Percentiles rank a stretch among this genome's conserved stretches.
Conservation (phyloP, 1,140 invertebrate species). For the Phthorimaea operculella region DNA sequence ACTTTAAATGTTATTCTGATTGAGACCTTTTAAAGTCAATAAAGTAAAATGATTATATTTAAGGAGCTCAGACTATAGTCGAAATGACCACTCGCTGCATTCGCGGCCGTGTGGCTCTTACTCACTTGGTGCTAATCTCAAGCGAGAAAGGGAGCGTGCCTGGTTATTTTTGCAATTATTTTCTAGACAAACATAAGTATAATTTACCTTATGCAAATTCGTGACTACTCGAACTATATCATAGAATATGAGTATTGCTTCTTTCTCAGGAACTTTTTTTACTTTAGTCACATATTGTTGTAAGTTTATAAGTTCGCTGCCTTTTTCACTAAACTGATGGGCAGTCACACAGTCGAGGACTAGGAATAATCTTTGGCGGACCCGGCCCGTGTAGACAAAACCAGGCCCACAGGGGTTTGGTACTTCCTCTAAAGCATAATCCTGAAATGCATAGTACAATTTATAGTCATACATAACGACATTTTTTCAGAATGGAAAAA, state of each 20-base stretch:
- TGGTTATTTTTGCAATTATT: no score
- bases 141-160: no score
- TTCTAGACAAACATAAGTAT: no score
- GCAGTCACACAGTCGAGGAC: slow-evolving; percentile 81
- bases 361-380: slow-evolving; percentile 75
- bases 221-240: slow-evolving; percentile 82
- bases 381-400: slow-evolving; percentile 72
- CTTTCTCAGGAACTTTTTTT: slow-evolving; percentile 81
- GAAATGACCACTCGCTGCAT: no score
- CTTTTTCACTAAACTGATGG: slow-evolving; percentile 79
- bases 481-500: no score
- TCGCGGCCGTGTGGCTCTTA: no score
- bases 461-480: no score
- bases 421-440: slow-evolving; percentile 76
- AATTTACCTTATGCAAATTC: slow-evolving; percentile 77
- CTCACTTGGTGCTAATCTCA: no score
- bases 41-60: no score
- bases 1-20: no score
- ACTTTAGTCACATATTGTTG: slow-evolving; percentile 87
- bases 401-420: slow-evolving; percentile 62
- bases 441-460: slow-evolving; percentile 60
- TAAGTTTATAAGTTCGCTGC: slow-evolving; percentile 78
- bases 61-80: no score
- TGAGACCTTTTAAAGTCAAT: no score
- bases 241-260: slow-evolving; percentile 81